Evolutionary conservation across 2,113 vertebrate genomes (phyloP).

Genomic region (Elephas maximus): DNA sequence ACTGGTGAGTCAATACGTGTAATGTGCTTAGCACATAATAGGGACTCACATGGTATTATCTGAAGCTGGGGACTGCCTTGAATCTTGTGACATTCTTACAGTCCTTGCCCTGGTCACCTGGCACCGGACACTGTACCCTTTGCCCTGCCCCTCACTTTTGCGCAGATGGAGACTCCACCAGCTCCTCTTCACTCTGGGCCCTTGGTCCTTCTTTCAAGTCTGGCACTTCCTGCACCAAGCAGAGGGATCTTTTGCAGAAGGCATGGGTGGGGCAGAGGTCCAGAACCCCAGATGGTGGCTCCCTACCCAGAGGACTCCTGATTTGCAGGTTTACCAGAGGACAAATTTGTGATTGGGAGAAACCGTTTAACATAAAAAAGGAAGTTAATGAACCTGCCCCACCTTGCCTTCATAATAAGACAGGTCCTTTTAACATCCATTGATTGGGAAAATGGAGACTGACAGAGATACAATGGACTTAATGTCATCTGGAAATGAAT

Average conservation of each 20-base stretch:
- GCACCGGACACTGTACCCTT: background rate
- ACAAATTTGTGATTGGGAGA: background rate
- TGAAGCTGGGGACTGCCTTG: background rate
- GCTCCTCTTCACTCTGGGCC: background rate
- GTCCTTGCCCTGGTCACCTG: background rate
- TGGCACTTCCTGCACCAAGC: too few species aligned
- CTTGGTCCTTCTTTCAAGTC: background rate
- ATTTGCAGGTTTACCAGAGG: background rate
- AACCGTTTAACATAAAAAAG: background rate
- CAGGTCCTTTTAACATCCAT: background rate
- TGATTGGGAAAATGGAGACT: background rate
- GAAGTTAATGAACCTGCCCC: background rate
- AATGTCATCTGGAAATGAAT: background rate
- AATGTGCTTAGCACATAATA: accelerated
- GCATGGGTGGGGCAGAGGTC: accelerated
- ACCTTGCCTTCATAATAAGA: background rate
- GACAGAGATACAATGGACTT: background rate
- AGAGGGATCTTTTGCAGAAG: background rate
- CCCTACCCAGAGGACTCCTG: background rate
- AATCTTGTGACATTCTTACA: background rate
- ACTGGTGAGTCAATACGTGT: accelerated
- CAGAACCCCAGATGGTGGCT: background rate
- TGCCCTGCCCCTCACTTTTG: background rate
- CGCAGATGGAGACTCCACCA: background rate
- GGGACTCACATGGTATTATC: accelerated